phyloP scores from a whole-genome alignment of 1,140 invertebrate species.

The Neodiprion lecontei region DNA sequence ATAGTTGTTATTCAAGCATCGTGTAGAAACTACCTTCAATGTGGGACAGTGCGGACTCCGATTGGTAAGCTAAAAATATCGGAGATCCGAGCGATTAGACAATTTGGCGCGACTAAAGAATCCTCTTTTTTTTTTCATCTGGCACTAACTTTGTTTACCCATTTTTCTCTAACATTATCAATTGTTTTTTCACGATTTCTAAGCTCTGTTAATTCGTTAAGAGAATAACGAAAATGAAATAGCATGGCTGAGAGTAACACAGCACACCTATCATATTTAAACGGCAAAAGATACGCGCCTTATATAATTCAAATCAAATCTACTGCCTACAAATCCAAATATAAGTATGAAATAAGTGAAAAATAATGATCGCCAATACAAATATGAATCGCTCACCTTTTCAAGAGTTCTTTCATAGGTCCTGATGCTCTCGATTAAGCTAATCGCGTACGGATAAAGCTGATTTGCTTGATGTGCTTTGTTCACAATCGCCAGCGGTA shows the following conservation, averaged over 20 bases:
- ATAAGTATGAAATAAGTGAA: no score
- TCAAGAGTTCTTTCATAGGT: slow-evolving; percentile 96
- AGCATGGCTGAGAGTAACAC: neutral
- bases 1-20: slow-evolving; percentile 45
- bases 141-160: no score
- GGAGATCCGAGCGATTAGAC: slow-evolving; percentile 53
- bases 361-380: neutral
- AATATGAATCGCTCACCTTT: slow-evolving; percentile 73
- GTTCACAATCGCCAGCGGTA: slow-evolving; percentile 97
- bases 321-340: no score
- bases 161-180: no score
- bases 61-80: slow-evolving; percentile 60
- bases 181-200: neutral
- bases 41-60: slow-evolving; percentile 58
- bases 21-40: slow-evolving; percentile 53
- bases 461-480: slow-evolving; percentile 99
- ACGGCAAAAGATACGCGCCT: neutral
- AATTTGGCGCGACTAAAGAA: slow-evolving; percentile 3
- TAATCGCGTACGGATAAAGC: slow-evolving; percentile 98
- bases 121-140: neutral
- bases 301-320: no score
- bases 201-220: neutral
- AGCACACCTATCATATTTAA: neutral
- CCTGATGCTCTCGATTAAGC: slow-evolving; percentile 95
- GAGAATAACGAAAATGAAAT: neutral